Evolutionary conservation across 2,113 vertebrate species (phyloP).

Genomic region (Pandion haliaetus): DNA sequence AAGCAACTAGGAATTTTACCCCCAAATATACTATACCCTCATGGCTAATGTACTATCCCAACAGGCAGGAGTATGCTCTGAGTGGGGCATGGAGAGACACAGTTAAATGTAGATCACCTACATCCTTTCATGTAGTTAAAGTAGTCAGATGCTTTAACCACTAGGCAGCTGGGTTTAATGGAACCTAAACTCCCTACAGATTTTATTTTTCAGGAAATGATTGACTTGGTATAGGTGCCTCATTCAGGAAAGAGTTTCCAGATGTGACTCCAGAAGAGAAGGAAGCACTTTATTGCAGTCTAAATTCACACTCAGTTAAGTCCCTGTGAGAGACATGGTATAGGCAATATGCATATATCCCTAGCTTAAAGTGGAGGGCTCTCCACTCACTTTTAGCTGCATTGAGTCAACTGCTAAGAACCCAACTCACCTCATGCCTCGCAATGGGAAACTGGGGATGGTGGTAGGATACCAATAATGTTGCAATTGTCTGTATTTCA

Average conservation of each 20-base stretch:
- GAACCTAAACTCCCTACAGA: background rate
- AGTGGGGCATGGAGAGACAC: background rate
- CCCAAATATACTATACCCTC: background rate
- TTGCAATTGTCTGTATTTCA: background rate
- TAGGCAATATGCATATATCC: background rate
- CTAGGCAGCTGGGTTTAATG: background rate
- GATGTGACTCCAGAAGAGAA: slow-evolving; percentile 19
- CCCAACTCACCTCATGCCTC: background rate
- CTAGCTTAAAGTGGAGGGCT: background rate
- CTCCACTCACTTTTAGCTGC: background rate
- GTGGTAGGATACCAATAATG: background rate
- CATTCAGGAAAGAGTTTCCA: slow-evolving; percentile 24
- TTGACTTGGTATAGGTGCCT: slow-evolving; percentile 15
- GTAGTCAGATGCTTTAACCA: background rate
- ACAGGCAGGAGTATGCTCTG: background rate
- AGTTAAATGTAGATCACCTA: background rate
- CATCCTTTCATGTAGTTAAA: background rate
- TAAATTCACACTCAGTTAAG: background rate
- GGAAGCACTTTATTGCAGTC: background rate
- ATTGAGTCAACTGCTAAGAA: background rate
- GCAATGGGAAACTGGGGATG: background rate
- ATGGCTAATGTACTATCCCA: background rate
- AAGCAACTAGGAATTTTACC: background rate
- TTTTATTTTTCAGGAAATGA: slow-evolving; percentile 7
- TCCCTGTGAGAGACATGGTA: background rate